These are phyloP conservation scores for Lerista edwardsae DNA, from an alignment of 2,797 vertebrate species.

Conservation along the genomic window DNA sequence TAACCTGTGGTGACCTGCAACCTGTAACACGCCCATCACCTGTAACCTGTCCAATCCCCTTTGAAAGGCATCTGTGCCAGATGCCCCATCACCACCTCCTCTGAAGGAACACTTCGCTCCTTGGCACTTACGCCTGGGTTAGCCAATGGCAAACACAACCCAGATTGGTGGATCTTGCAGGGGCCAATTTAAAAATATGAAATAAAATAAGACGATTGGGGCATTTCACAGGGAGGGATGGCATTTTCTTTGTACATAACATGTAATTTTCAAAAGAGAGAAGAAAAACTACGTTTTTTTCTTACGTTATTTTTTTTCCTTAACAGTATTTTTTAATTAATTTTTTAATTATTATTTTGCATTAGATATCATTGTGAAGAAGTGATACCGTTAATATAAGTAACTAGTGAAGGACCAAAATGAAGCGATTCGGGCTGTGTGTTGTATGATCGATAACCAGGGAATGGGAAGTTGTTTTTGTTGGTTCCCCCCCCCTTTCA, in stretches of 20 bases:
- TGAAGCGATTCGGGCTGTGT: constrained; percentile 83
- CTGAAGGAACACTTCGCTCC: constrained; percentile 27
- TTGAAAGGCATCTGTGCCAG: no score
- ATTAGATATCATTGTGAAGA: constrained; percentile 86
- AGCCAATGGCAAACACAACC: constrained; percentile 47
- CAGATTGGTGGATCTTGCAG: constrained; percentile 75
- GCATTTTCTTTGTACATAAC: constrained; percentile 82
- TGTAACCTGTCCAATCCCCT: no score
- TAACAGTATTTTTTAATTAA: constrained; percentile 87
- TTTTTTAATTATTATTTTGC: constrained; percentile 73
- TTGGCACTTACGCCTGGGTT: constrained; percentile 18
- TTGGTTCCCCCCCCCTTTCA: constrained; percentile 45
- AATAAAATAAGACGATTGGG: constrained; percentile 57
- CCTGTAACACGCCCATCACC: no score
- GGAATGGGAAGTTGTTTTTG: constrained; percentile 83
- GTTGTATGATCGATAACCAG: constrained; percentile 84
- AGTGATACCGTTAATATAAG: constrained; percentile 92
- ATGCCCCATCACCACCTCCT: no score
- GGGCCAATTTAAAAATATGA: constrained; percentile 74
- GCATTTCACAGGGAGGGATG: constrained; percentile 56
- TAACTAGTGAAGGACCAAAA: constrained; percentile 96
- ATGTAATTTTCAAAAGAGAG: constrained; percentile 80
- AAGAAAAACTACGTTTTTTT: constrained; percentile 74
- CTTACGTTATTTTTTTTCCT: constrained; percentile 85
- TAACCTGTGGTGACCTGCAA: no score